These are phyloP conservation scores for Lepus europaeus DNA, from an alignment of 2,113 vertebrate genomes.

Conservation along the genomic window DNA sequence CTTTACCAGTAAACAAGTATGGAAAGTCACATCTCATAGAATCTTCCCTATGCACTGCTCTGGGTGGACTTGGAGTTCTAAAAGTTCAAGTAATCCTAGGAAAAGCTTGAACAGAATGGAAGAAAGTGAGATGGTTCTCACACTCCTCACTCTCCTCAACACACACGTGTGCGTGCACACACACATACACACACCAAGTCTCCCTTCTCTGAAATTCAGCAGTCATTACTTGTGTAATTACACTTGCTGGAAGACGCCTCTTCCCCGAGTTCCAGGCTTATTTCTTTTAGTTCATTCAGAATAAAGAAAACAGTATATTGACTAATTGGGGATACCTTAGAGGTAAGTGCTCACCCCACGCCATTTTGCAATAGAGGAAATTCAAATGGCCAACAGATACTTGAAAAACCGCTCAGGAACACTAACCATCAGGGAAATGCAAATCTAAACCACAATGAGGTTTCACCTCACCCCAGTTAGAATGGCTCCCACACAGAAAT, in stretches of 20 bases:
- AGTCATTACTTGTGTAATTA: background rate
- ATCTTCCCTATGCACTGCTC: background rate
- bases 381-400: no score
- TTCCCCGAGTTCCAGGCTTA: conserved; percentile 3
- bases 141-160: background rate
- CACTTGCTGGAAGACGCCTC: background rate
- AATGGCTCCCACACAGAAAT: no score
- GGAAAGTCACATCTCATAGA: background rate
- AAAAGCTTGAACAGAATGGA: conserved; percentile 21
- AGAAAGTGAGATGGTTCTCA: background rate
- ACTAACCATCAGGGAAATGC: no score
- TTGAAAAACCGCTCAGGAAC: no score
- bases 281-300: conserved; percentile 54
- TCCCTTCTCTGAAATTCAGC: conserved; percentile 43
- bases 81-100: conserved; percentile 49
- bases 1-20: conserved; percentile 61
- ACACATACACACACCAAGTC: background rate
- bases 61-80: background rate
- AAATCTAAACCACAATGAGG: no score
- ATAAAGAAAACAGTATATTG: conserved; percentile 54
- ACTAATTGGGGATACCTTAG: conserved; percentile 56
- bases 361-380: no score
- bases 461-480: no score
- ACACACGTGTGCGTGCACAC: background rate
- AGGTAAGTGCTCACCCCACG: conserved; percentile 52